These are phyloP conservation scores for Gymnocephalus cernua DNA, from an alignment of 2,113 vertebrate genomes.

Conservation along the genomic window DNA sequence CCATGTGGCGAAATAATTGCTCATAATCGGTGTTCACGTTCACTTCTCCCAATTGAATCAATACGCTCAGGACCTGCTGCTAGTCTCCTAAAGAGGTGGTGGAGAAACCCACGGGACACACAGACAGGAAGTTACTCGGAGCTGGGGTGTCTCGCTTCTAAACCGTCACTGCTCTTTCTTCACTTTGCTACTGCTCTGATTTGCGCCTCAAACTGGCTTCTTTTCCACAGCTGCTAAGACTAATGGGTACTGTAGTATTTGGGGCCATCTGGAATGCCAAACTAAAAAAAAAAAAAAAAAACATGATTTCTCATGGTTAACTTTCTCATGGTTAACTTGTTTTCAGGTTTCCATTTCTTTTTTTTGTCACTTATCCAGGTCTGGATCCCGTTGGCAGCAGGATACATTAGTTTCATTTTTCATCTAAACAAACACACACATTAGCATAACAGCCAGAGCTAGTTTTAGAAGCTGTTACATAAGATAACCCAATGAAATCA, in stretches of 20 bases:
- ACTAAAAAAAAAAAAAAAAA: neutral
- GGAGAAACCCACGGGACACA: too few relatives aligned
- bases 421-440: constrained; percentile 8
- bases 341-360: neutral
- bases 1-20: too few relatives aligned
- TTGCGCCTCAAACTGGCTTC: neutral
- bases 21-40: too few relatives aligned
- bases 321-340: too few relatives aligned
- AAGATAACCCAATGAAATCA: neutral
- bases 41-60: too few relatives aligned
- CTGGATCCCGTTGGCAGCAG: neutral
- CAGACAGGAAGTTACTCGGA: too few relatives aligned
- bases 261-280: neutral
- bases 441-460: constrained; percentile 6
- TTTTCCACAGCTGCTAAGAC: neutral
- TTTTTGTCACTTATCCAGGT: neutral
- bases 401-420: neutral
- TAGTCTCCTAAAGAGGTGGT: too few relatives aligned
- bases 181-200: neutral
- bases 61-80: too few relatives aligned
- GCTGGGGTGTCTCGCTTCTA: too few relatives aligned
- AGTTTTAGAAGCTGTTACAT: constrained; percentile 7
- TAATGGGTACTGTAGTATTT: neutral
- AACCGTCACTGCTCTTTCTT: neutral
- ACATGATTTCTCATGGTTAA: neutral